Conservation (phyloP, 2,113 vertebrate species). For the Pterocles burchelli region DNA sequence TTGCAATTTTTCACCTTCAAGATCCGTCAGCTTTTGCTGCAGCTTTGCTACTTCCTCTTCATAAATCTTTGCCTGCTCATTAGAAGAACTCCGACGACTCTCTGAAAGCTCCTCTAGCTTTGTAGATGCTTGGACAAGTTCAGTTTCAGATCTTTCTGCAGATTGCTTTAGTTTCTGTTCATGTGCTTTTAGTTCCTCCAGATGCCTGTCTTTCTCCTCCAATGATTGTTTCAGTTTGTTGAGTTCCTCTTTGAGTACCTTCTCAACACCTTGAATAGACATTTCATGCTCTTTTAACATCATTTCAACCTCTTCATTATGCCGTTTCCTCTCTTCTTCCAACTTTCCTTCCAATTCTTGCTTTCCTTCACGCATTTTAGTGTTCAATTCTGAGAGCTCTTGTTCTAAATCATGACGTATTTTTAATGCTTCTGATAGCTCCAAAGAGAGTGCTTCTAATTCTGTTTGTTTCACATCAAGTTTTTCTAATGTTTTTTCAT, state of each 20-base stretch:
- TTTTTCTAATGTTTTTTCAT: conserved; percentile 89
- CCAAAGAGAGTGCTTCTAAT: conserved; percentile 84
- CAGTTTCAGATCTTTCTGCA: conserved; percentile 71
- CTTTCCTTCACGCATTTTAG: conserved; percentile 57
- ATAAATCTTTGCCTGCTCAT: conserved; percentile 30
- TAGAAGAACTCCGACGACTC: background rate
- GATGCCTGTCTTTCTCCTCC: conserved; percentile 81
- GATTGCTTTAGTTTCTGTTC: conserved; percentile 75
- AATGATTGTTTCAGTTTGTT: conserved; percentile 80
- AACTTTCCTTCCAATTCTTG: conserved; percentile 77
- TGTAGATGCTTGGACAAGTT: conserved; percentile 56
- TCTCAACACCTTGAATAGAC: conserved; percentile 78
- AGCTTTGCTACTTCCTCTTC: conserved; percentile 73
- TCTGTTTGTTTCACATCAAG: conserved; percentile 90
- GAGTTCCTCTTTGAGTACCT: conserved; percentile 83
- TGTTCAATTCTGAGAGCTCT: conserved; percentile 72
- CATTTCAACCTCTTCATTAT: conserved; percentile 75
- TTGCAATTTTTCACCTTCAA: conserved; percentile 75
- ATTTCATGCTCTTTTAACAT: conserved; percentile 80
- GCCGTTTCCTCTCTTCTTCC: conserved; percentile 75
- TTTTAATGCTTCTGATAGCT: conserved; percentile 83
- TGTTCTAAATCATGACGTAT: conserved; percentile 79
- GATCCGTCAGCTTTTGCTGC: conserved; percentile 66
- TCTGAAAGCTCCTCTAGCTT: conserved; percentile 69
- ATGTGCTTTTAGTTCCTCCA: conserved; percentile 71